These are phyloP conservation scores for Drosophila chauvacae DNA, from an alignment of 1,140 invertebrate genomes.

Conservation along the genomic window DNA sequence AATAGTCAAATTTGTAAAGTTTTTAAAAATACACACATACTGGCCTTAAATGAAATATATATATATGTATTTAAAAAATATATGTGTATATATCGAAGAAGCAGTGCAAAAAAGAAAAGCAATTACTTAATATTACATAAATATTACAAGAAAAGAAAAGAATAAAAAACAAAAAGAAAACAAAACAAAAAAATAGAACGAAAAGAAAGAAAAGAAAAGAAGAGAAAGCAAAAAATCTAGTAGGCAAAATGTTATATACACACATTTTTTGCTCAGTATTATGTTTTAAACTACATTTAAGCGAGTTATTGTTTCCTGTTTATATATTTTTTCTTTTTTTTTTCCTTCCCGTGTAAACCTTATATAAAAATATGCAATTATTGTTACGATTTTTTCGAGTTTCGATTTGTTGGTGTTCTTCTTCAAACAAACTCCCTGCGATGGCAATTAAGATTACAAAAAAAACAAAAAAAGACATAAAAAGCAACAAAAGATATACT, in stretches of 20 bases:
- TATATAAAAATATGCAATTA: conserved; percentile 17
- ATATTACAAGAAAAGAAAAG: conserved; percentile 24
- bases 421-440: conserved; percentile 32
- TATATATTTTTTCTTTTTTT: conserved; percentile 45
- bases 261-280: conserved; percentile 84
- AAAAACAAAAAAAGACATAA: conserved; percentile 12
- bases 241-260: conserved; percentile 73
- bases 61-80: conserved; percentile 18
- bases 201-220: conserved; percentile 1
- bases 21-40: conserved; percentile 1
- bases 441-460: conserved; percentile 35
- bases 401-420: conserved; percentile 29
- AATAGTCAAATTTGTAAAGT: conserved; percentile 56
- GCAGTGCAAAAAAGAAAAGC: conserved; percentile 39
- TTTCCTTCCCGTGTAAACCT: conserved; percentile 29
- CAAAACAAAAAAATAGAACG: conserved; percentile 10
- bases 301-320: conserved; percentile 82
- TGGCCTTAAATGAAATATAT: conserved; percentile 35
- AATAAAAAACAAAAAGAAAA: conserved; percentile 14
- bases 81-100: conserved; percentile 7
- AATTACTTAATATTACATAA: conserved; percentile 40
- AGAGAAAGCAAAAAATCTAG: conserved; percentile 67
- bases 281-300: conserved; percentile 83
- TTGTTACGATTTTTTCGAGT: conserved; percentile 46
- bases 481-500: conserved; percentile 49